Evolutionary conservation across 2,888 invertebrate species (phyloP).

Genomic region (Ephialtes manifestator): DNA sequence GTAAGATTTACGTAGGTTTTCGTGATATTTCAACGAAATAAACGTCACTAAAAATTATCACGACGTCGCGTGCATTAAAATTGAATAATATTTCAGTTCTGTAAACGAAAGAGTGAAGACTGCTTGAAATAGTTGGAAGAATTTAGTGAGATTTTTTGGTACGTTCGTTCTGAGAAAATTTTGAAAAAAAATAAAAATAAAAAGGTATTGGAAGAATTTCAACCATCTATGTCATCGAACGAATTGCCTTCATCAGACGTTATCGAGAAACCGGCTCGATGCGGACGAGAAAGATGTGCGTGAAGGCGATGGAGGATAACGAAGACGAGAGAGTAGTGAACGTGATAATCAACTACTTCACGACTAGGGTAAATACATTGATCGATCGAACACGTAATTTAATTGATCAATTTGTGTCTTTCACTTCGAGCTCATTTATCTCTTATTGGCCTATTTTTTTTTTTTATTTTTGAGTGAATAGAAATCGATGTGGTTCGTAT

Average conservation of each 20-base stretch:
- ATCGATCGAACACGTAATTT: conserved; percentile 28
- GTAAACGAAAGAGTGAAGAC: neutral
- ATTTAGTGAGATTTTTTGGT: neutral
- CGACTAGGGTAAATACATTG: conserved; percentile 80
- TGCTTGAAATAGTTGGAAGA: neutral
- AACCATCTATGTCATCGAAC: conserved; percentile 57
- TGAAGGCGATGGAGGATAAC: conserved; percentile 79
- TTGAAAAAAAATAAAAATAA: neutral
- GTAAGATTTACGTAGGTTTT: too few relatives aligned
- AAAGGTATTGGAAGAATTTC: neutral
- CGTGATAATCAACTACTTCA: conserved; percentile 83
- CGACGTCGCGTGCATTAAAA: neutral
- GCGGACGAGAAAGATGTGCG: conserved; percentile 79
- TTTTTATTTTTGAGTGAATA: neutral
- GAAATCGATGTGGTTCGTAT: neutral
- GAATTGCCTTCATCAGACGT: conserved; percentile 31
- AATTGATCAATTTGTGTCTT: conserved; percentile 3
- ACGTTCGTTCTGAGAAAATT: neutral
- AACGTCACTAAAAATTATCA: neutral
- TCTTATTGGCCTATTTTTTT: conserved; percentile 9
- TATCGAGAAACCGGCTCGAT: conserved; percentile 59
- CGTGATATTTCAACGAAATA: neutral
- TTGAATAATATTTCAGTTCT: neutral
- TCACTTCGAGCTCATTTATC: conserved; percentile 1
- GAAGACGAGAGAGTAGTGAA: conserved; percentile 81